phyloP scores from a whole-genome alignment of 2,888 invertebrate species.

The Caenorhabditis uteleia region DNA sequence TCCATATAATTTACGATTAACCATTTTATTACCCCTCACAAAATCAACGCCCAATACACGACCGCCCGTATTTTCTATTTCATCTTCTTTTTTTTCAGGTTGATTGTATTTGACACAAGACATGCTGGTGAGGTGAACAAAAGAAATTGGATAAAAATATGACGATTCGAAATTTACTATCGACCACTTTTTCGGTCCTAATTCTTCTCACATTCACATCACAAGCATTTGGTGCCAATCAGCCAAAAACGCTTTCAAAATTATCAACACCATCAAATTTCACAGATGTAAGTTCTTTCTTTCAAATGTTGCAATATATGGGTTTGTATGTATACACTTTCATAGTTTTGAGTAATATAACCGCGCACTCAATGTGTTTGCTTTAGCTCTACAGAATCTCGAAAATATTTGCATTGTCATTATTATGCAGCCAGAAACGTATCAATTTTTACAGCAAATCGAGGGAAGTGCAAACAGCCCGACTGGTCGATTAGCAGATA shows the following conservation, averaged over 20 bases:
- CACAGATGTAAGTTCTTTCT: neutral
- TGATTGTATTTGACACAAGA: neutral
- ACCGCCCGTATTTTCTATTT: too few relatives aligned
- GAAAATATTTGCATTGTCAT: constrained; percentile 40
- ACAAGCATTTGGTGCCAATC: neutral
- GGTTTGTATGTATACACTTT: neutral
- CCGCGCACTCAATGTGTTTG: constrained; percentile 28
- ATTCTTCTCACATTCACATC: neutral
- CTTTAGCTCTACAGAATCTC: constrained; percentile 17
- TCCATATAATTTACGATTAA: too few relatives aligned
- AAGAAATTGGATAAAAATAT: neutral
- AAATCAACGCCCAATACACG: too few relatives aligned
- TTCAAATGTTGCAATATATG: neutral
- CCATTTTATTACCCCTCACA: too few relatives aligned
- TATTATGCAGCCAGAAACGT: constrained; percentile 9
- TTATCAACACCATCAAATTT: neutral
- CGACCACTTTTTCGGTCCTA: neutral
- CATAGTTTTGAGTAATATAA: neutral
- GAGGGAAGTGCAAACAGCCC: constrained; percentile 39
- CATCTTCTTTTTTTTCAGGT: neutral
- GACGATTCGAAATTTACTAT: neutral
- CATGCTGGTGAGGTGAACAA: neutral
- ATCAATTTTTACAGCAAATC: constrained; percentile 28
- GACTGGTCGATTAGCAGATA: constrained; percentile 21
- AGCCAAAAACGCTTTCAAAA: neutral